Evolutionary conservation across 1,140 invertebrate genomes (phyloP), one percentile per base, ranked within the genome.

Genomic region (Leptinotarsa undecemlineata): DNA sequence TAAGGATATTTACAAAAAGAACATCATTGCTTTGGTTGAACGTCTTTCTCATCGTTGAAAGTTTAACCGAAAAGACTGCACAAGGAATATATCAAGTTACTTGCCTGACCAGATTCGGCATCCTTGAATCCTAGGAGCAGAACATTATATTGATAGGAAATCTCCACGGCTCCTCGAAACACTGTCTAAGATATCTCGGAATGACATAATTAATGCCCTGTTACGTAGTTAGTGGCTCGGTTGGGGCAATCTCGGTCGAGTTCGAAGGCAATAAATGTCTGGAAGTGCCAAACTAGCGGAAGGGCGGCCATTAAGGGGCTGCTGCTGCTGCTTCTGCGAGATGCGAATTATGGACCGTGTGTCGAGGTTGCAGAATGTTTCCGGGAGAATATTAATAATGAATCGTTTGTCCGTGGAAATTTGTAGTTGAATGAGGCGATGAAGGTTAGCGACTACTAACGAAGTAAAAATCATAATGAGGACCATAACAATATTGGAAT

Each of bases 251-350:
- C 42, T 71, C 57, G 69, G 69, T 71, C 69, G 48, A 71, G 42
- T 71, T 26, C 21, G 51, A 61, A 51, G 69, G 69, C 57, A 71
- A 71, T 71, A 61, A 71, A 71, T 71, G 69, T 71, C 69, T 71
- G 8, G 69, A 71, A 71, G 69, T 71, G 69, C 69, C 69, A 61
- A 71, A 71, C 42, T 47, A 42, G 42, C 23, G 33, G 48, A 23
- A 48, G 69, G 69, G 33, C 21, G 48, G 48, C 51, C 20, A 57
- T 61, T 71, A 61, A 71, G 21, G 69, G 69, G 57, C 48, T 57
- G 21, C 51, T 71, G 69, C 69, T 26, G 69, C 15, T 17, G 51
- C 51, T 57, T 57, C 51, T 15, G 15, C 51, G 51, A 57, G 51
- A 57, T 15, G 51, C 51, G 51, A 57, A 57, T 57, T 57, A 57